Conservation (phyloP, 2,888 invertebrate genomes). For the Hedya salicella region DNA sequence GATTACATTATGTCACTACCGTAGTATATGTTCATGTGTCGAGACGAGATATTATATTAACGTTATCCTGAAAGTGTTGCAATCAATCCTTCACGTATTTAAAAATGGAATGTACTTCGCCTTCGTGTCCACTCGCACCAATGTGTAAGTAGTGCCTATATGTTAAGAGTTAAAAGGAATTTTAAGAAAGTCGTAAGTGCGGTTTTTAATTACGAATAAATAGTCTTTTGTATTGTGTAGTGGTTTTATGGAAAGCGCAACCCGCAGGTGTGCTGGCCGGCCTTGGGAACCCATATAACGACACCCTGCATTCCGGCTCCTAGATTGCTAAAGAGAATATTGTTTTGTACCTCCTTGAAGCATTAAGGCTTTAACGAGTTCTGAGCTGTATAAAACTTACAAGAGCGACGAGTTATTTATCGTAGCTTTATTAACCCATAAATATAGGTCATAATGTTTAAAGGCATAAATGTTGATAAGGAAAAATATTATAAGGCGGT, state of each 20-base stretch:
- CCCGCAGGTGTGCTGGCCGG: conserved; percentile 27
- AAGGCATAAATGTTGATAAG: not conserved
- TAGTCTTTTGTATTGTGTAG: not conserved
- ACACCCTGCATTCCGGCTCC: conserved; percentile 30
- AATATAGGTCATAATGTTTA: not conserved
- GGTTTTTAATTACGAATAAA: not conserved
- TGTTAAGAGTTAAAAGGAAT: too few relatives aligned
- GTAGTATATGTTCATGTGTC: too few relatives aligned
- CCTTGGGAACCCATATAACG: conserved; percentile 30
- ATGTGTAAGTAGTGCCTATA: too few relatives aligned
- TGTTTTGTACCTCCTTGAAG: conserved; percentile 27
- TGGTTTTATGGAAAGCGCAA: conserved; percentile 24
- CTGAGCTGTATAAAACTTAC: not conserved
- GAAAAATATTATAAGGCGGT: not conserved
- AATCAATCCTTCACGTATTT: too few relatives aligned
- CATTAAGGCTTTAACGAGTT: conserved; percentile 24
- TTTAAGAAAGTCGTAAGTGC: not conserved
- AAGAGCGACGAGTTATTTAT: conserved; percentile 3
- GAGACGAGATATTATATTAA: too few relatives aligned
- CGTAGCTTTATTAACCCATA: not conserved
- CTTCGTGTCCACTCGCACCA: too few relatives aligned
- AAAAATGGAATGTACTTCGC: too few relatives aligned
- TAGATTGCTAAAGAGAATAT: conserved; percentile 20
- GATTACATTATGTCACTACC: too few relatives aligned
- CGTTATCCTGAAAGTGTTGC: too few relatives aligned